phyloP scores from a whole-genome alignment of 2,113 vertebrate species.

The Ophthalmotilapia sp. region DNA sequence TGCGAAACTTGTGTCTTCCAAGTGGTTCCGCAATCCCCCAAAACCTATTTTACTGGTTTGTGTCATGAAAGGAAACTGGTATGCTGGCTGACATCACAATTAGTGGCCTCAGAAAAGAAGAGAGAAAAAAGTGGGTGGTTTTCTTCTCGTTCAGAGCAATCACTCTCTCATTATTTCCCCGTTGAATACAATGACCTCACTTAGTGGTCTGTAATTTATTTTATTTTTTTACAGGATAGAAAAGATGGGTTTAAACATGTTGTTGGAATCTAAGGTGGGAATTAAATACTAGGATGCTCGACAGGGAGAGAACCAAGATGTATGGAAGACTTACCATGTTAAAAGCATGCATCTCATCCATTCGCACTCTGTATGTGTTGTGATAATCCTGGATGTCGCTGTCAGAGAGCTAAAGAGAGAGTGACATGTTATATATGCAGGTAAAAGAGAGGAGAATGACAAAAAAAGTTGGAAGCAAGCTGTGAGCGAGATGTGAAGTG shows the following conservation, averaged over 20 bases:
- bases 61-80: slow-evolving; percentile 10
- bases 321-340: slow-evolving; percentile 80
- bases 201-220: neutral
- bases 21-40: neutral
- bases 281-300: neutral
- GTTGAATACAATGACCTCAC: slow-evolving; percentile 2
- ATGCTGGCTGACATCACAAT: slow-evolving; percentile 32
- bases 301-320: neutral
- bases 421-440: neutral
- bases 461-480: neutral
- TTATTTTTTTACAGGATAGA: neutral
- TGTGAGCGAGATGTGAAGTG: neutral
- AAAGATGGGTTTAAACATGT: neutral
- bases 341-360: slow-evolving; percentile 88
- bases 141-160: neutral
- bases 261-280: neutral
- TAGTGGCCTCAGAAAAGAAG: neutral
- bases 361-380: slow-evolving; percentile 76
- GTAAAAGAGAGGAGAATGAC: neutral
- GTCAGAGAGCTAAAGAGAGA: slow-evolving; percentile 69
- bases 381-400: slow-evolving; percentile 80
- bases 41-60: slow-evolving; percentile 28
- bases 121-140: neutral
- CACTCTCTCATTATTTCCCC: neutral
- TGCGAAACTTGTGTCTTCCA: neutral